Evolutionary conservation across 2,113 vertebrate genomes (phyloP).

Genomic region (Romanogobio albipinnatus): DNA sequence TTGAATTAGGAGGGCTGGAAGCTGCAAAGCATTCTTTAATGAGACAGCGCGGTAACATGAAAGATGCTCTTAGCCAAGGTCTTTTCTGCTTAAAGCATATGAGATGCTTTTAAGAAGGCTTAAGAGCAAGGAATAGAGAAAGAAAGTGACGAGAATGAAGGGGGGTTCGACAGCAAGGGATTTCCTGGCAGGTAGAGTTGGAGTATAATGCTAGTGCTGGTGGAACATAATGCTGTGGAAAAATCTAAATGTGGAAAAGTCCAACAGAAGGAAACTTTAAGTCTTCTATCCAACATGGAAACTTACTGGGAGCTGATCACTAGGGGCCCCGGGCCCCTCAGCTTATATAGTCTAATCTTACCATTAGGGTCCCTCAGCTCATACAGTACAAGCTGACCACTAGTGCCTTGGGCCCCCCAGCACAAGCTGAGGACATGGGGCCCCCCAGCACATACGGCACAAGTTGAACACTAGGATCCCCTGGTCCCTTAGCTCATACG

Average conservation of each 20-base stretch:
- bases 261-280: not conserved
- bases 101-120: constrained; percentile 51
- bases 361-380: not conserved
- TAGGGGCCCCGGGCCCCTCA: not conserved
- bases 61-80: constrained; percentile 52
- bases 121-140: not conserved
- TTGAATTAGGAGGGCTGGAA: constrained; percentile 59
- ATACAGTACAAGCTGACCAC: not conserved
- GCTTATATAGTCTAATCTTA: not conserved
- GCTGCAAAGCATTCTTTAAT: constrained; percentile 50
- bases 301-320: not conserved
- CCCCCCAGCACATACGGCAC: not conserved
- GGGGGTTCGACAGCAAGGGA: not conserved
- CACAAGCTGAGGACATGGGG: too few species aligned
- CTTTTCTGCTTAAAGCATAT: constrained; percentile 38
- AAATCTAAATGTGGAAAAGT: not conserved
- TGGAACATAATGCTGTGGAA: not conserved
- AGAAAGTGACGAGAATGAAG: not conserved
- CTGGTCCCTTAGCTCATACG: not conserved
- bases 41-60: constrained; percentile 48
- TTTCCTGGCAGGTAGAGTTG: constrained; percentile 26
- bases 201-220: too few species aligned
- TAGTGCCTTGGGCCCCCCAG: too few species aligned
- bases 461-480: not conserved
- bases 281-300: not conserved